Evolutionary conservation across 2,113 vertebrate genomes (phyloP).

Genomic region (Bubalus kerabau): DNA sequence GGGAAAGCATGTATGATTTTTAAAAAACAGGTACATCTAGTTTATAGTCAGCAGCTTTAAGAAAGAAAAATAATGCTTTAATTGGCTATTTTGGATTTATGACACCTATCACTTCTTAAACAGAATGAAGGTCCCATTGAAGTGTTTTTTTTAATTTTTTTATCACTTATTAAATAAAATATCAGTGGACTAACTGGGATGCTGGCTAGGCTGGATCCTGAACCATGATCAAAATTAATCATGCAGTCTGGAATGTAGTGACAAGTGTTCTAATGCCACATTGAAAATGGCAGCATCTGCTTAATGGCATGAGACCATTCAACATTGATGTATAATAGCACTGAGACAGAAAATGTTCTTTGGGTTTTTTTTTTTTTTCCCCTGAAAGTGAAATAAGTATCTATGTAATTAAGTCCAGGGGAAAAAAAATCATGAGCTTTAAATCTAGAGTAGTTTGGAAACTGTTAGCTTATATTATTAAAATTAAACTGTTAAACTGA

Average conservation of each 20-base stretch:
- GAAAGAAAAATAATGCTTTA: constrained; percentile 60
- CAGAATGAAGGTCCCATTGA: constrained; percentile 14
- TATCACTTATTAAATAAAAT: constrained; percentile 41
- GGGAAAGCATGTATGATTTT: constrained; percentile 1
- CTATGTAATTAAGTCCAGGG: background rate
- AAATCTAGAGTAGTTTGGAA: background rate
- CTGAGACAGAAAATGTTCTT: background rate
- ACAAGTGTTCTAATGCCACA: background rate
- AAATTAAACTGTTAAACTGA: background rate
- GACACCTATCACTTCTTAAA: constrained; percentile 11
- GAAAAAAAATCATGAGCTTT: background rate
- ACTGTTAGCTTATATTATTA: background rate
- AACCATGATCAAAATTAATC: constrained; percentile 60
- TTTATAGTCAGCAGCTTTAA: constrained; percentile 11
- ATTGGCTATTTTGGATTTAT: constrained; percentile 53
- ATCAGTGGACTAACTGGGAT: constrained; percentile 10
- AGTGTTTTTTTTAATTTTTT: background rate
- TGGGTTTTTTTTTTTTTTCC: background rate
- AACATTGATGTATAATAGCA: background rate
- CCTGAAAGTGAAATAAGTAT: background rate
- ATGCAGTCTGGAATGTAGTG: constrained; percentile 29
- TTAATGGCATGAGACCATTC: background rate
- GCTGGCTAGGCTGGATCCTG: constrained; percentile 18
- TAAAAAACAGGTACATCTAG: background rate
- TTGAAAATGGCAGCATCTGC: constrained; percentile 44